Base-by-base conservation (phyloP, 2,888 invertebrate species). In the Dynastes hyllus region DNA sequence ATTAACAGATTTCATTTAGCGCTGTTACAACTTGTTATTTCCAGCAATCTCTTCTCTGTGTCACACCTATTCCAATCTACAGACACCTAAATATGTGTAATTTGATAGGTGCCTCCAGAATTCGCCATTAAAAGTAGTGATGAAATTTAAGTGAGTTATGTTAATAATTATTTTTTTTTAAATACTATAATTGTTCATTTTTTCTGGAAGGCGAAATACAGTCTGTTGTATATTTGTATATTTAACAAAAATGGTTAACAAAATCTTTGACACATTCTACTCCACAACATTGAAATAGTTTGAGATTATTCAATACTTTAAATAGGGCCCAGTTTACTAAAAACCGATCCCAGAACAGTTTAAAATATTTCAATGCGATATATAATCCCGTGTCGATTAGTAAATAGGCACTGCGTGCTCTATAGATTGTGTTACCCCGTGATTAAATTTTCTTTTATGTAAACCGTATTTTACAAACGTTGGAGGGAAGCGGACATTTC, bases 1-100 rank as follows among this genome's bases (percentile, higher is more conserved):
- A 81, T 83, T 80, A 81, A 80, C 80, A 80, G 80, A 79, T 82
- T 80, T 78, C 71, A 71, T 71, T 78, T 29, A 63, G n/a, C 63
- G 11, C 70, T 29, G 77, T 77, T 77, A 53, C 61, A 51, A 32
- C 76, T 66, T 67, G 73, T 73, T 73, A 73, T 73, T 27, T 40
- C 8, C 40, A 55, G 73, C 73, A 73, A 73, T 73, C 58, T 73
- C 22, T 70, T 53, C 53, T 0, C 4, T n/a, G 4, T 70, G 70
- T 53, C 29, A 1, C n/a, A 53, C 32, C 13, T 11, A 22, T 58
- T 71, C 27, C 55, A 71, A 67, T 63, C 11, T 63, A 55, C 2
- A 55, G 2, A 16, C 8, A 13, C n/a, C 8, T n/a, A 55, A 5
- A 55, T 16, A 55, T 22, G 9, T 55, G 8, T 22, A 55, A 22